Evolutionary conservation across 2,888 invertebrate species (phyloP), one percentile per base, ranked within the genome.

Genomic region (Teleogryllus oceanicus): DNA sequence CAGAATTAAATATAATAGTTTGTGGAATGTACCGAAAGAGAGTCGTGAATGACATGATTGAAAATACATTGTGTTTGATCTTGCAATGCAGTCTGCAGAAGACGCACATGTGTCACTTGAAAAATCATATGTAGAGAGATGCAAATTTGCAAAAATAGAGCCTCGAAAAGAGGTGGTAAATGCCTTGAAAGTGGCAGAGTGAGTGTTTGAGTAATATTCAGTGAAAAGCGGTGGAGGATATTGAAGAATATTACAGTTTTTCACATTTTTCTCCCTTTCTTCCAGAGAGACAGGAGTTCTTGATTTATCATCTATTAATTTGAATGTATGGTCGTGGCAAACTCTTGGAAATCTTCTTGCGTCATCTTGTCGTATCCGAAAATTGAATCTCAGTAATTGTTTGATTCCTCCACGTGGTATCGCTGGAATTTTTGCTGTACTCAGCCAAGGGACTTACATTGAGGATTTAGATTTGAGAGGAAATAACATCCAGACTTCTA

Each of bases 311-410:
- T 84, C 85, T 16, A 83, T 83, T 77, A 85, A 86, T 11, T 84
- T 86, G 75, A 84, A 86, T 79, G 83, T 85, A 13, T 85, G 85
- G 81, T 81, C 86, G 75, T 87, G 86, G 82, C 85, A 86, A 81
- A 83, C 86, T 0, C 82, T 88, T 16, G 86, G 86, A 18, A 86
- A 87, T 84, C 85, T 87, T 21, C 81, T 87, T 13, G 83, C 84
- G 10, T 85, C 86, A 12, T 87, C 87, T 82, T 84, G 85, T 1
- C 85, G 84, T 5, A 87, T 88, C 75, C 84, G 84, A 78, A 83
- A 84, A 11, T 83, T 88, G 12, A 86, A 87, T 81, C 81, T 88
- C 1, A 85, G 86, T 76, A 87, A 88, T 81, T 87, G 87, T 79
- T 85, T 87, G 84, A 82, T 87, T 8, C 84, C 87, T 12, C 84